Evolutionary conservation across 2,888 invertebrate species (phyloP).

Genomic region (Cosmopolites sordidus): DNA sequence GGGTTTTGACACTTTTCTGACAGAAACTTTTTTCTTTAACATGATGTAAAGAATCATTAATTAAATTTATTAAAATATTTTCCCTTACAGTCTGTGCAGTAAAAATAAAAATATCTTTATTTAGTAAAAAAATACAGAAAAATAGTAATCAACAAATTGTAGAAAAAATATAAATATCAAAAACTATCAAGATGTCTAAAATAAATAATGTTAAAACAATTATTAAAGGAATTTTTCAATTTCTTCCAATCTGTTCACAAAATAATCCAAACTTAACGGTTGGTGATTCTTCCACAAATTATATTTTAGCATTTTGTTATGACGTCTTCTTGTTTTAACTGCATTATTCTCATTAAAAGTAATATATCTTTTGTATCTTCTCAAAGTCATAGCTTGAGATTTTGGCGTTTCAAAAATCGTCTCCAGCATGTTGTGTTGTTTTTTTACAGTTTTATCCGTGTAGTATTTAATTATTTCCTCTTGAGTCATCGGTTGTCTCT

Average conservation of each 20-base stretch:
- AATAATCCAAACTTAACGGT: constrained; percentile 10
- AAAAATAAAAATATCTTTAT: no score
- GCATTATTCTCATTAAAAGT: constrained; percentile 14
- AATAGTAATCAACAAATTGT: no score
- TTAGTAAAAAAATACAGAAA: no score
- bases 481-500: constrained; percentile 1
- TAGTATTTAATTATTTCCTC: constrained; percentile 18
- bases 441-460: constrained; percentile 13
- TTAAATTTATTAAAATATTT: no score
- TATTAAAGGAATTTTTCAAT: constrained; percentile 8
- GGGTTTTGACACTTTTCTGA: no score
- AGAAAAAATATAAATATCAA: no score
- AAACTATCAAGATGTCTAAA: no score
- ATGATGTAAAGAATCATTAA: no score
- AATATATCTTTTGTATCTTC: constrained; percentile 15
- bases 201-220: no score
- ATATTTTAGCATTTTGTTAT: constrained; percentile 3
- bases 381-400: constrained; percentile 3
- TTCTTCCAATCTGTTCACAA: constrained; percentile 6
- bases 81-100: no score
- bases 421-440: constrained; percentile 8
- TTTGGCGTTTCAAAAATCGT: constrained; percentile 18
- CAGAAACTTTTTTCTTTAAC: no score
- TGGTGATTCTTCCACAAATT: constrained; percentile 12
- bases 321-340: constrained; percentile 8